phyloP scores from a whole-genome alignment of 2,888 invertebrate species.

The Hydraecia micacea region DNA sequence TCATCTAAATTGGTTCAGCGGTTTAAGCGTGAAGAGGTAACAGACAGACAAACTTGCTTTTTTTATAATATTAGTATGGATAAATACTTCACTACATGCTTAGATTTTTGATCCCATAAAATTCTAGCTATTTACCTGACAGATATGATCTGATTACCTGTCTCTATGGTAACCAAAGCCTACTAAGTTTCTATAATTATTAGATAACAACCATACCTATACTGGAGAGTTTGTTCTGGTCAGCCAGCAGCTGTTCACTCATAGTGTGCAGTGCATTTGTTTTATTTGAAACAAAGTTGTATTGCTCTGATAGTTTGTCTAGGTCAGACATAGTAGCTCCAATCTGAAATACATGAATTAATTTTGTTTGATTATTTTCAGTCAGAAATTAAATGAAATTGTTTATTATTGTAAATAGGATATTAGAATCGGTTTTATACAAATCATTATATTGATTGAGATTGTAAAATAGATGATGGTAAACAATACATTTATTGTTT shows the following conservation, averaged over 20 bases:
- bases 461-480: too few relatives aligned
- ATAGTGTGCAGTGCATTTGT: constrained; percentile 97
- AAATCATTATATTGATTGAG: too few relatives aligned
- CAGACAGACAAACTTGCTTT: too few relatives aligned
- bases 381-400: too few relatives aligned
- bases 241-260: constrained; percentile 97
- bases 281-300: constrained; percentile 96
- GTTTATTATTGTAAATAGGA: too few relatives aligned
- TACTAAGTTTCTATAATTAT: neutral
- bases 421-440: too few relatives aligned
- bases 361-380: neutral
- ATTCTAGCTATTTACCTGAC: neutral
- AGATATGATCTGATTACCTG: neutral
- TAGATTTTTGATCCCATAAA: neutral
- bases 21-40: too few relatives aligned
- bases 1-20: too few relatives aligned
- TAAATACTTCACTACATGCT: neutral
- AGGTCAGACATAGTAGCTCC: constrained; percentile 93
- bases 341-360: constrained; percentile 88
- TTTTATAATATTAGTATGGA: too few relatives aligned
- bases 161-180: neutral
- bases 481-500: too few relatives aligned
- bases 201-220: constrained; percentile 87
- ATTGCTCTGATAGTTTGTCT: constrained; percentile 93
- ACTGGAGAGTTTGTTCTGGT: constrained; percentile 95